Conservation (phyloP, 2,888 invertebrate genomes). For the Nymphalis polychloros region DNA sequence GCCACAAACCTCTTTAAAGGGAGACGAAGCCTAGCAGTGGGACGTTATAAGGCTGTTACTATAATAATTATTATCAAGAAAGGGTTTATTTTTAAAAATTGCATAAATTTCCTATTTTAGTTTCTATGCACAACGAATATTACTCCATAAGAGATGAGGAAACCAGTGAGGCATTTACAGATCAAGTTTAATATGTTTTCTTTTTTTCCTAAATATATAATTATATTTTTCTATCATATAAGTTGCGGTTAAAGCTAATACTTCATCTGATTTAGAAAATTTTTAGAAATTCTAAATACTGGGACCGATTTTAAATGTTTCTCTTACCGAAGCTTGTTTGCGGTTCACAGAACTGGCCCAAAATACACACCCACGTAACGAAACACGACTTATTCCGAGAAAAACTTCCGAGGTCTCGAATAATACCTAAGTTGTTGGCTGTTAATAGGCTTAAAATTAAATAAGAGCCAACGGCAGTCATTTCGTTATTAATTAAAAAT, state of each 20-base stretch:
- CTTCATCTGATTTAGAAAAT: slow-evolving; percentile 21
- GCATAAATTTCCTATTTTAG: no score
- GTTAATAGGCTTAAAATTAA: slow-evolving; percentile 32
- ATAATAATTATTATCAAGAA: no score
- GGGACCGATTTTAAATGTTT: slow-evolving; percentile 33
- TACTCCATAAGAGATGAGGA: no score
- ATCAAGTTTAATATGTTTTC: no score
- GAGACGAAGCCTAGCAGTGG: no score
- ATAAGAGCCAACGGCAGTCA: slow-evolving; percentile 20
- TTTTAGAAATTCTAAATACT: slow-evolving; percentile 27
- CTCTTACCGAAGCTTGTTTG: slow-evolving; percentile 35
- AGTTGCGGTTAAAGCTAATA: background rate
- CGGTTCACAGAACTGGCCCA: slow-evolving; percentile 38
- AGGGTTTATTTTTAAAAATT: no score
- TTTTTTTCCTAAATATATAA: no score
- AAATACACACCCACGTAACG: slow-evolving; percentile 34
- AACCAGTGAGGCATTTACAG: no score
- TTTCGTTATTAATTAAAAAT: slow-evolving; percentile 27
- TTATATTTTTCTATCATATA: background rate
- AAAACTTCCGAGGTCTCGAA: slow-evolving; percentile 31
- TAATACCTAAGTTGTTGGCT: slow-evolving; percentile 28
- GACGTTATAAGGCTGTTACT: no score
- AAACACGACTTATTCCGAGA: slow-evolving; percentile 33
- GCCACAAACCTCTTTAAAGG: no score
- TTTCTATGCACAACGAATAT: no score